These are phyloP conservation scores for Oncorhynchus clarkii DNA, from an alignment of 2,113 vertebrate genomes.

Conservation along the genomic window DNA sequence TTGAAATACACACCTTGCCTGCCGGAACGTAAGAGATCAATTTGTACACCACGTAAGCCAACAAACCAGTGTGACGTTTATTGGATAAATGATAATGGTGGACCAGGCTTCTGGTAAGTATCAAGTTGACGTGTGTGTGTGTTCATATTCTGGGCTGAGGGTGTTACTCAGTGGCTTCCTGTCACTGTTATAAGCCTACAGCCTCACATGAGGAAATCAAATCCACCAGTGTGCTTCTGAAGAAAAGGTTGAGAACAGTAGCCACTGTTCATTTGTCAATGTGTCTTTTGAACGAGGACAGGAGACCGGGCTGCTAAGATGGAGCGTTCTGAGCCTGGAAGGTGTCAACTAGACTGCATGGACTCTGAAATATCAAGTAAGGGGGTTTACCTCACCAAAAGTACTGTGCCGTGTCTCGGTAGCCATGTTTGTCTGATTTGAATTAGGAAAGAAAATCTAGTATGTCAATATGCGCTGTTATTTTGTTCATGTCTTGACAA, in stretches of 20 bases:
- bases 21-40: too few relatives aligned
- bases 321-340: slow-evolving; percentile 1
- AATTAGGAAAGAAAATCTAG: too few relatives aligned
- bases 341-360: slow-evolving; percentile 11
- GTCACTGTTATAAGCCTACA: slow-evolving; percentile 25
- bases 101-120: too few relatives aligned
- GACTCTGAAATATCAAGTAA: slow-evolving; percentile 39
- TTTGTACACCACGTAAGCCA: too few relatives aligned
- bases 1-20: background rate
- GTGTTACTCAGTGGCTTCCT: slow-evolving; percentile 57
- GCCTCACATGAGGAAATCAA: slow-evolving; percentile 53
- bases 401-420: too few relatives aligned
- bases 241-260: background rate
- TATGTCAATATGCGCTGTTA: too few relatives aligned
- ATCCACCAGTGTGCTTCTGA: slow-evolving; percentile 16
- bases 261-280: slow-evolving; percentile 6
- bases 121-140: background rate
- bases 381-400: background rate
- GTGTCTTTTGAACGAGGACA: slow-evolving; percentile 16
- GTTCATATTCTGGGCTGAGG: background rate
- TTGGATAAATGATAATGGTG: too few relatives aligned
- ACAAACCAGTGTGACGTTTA: too few relatives aligned
- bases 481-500: too few relatives aligned
- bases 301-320: background rate
- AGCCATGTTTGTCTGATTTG: too few relatives aligned